Percentiles rank a stretch among this genome's conserved stretches.
phyloP scores from a whole-genome alignment of 2,797 vertebrate genomes.

The Hemitrygon akajei region DNA sequence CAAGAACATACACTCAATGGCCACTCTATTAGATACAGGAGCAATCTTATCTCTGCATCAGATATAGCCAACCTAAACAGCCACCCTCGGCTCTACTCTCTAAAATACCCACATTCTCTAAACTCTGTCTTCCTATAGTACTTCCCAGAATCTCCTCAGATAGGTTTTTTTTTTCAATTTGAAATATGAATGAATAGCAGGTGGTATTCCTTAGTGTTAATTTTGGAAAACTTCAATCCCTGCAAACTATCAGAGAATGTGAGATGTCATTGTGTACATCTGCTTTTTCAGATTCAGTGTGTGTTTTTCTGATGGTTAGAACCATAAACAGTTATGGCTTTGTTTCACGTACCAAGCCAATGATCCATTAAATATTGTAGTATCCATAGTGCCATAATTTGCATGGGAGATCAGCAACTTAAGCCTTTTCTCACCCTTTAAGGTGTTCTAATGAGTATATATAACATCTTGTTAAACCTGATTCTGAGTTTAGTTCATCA shows the following conservation, averaged over 20 bases:
- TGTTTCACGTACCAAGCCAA: too few relatives aligned
- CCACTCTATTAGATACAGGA: too few relatives aligned
- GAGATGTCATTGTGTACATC: neutral
- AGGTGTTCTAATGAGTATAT: slow-evolving; percentile 17
- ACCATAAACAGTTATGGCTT: neutral
- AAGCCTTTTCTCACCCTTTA: slow-evolving; percentile 27
- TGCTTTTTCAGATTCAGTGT: neutral
- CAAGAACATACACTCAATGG: too few relatives aligned
- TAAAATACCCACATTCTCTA: neutral
- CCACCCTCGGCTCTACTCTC: neutral
- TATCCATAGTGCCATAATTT: neutral
- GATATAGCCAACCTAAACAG: neutral
- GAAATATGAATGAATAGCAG: too few relatives aligned
- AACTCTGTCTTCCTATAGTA: neutral
- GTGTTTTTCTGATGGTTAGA: neutral
- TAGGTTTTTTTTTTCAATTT: neutral
- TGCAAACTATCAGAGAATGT: neutral
- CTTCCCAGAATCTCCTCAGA: neutral
- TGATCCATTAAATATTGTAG: neutral
- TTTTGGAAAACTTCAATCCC: neutral
- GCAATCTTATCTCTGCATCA: neutral
- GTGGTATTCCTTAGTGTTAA: too few relatives aligned
- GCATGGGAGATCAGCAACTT: neutral
- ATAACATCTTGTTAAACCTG: neutral
- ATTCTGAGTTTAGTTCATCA: neutral